Percentiles rank a stretch among this genome's conserved stretches.
Evolutionary conservation across 2,113 vertebrate genomes (phyloP).

Genomic region (Scomber scombrus): DNA sequence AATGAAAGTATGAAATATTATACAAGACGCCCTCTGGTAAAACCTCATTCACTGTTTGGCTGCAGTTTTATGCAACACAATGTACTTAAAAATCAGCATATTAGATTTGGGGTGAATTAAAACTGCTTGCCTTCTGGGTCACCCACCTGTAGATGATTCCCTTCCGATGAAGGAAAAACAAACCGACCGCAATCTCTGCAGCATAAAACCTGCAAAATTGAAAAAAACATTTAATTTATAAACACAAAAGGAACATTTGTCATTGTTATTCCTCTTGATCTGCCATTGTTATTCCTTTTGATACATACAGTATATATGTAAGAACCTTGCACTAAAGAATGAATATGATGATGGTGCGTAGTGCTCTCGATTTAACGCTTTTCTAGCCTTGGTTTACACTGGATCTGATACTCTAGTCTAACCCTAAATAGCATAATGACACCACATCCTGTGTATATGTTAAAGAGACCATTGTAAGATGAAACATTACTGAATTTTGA

Average conservation of each 20-base stretch:
- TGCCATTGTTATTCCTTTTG: too few relatives aligned
- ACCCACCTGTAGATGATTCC: constrained; percentile 97
- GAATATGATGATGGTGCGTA: not conserved
- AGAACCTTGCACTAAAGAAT: not conserved
- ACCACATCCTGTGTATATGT: not conserved
- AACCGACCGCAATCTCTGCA: constrained; percentile 95
- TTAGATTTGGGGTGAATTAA: not conserved
- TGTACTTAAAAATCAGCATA: not conserved
- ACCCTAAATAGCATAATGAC: not conserved
- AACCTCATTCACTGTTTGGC: not conserved
- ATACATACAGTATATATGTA: too few relatives aligned
- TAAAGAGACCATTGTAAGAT: too few relatives aligned
- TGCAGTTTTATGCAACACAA: not conserved
- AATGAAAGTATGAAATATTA: too few relatives aligned
- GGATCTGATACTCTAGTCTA: not conserved
- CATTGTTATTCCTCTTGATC: too few relatives aligned
- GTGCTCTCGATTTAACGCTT: too few relatives aligned
- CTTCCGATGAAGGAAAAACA: constrained; percentile 97
- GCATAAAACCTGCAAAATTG: constrained; percentile 91
- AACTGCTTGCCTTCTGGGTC: not conserved
- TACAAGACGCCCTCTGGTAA: too few relatives aligned
- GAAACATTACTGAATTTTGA: too few relatives aligned
- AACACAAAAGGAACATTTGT: not conserved
- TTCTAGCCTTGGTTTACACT: too few relatives aligned
- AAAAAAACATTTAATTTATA: not conserved